Evolutionary conservation across 2,888 invertebrate genomes (phyloP).

Genomic region (Lithodes maja): DNA sequence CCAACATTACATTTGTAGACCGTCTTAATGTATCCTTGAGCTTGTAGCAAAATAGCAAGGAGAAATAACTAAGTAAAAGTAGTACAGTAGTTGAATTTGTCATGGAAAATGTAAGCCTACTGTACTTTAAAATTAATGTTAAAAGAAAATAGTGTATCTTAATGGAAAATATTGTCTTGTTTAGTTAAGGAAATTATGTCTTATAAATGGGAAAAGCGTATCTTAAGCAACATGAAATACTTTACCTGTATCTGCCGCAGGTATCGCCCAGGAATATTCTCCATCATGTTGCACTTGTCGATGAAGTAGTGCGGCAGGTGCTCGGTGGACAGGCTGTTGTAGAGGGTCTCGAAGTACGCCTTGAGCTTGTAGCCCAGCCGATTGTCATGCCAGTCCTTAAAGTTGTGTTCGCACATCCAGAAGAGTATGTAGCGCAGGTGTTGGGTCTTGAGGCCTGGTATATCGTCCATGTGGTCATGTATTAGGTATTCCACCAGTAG

Average conservation of each 20-base stretch:
- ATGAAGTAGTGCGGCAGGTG: constrained; percentile 85
- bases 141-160: too few species aligned
- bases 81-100: too few species aligned
- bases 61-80: too few species aligned
- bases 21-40: too few species aligned
- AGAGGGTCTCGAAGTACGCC: constrained; percentile 80
- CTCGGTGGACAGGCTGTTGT: constrained; percentile 79
- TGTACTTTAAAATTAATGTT: too few species aligned
- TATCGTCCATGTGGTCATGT: constrained; percentile 83
- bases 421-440: constrained; percentile 85
- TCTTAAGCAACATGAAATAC: not conserved
- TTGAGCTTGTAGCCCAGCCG: constrained; percentile 82
- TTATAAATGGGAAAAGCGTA: too few species aligned
- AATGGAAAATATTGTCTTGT: too few species aligned
- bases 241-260: constrained; percentile 52
- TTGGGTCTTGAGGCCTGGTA: constrained; percentile 81
- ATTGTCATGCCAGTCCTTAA: constrained; percentile 84
- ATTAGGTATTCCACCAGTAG: constrained; percentile 82
- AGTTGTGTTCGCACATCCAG: constrained; percentile 85
- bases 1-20: too few species aligned
- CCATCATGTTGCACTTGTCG: constrained; percentile 83
- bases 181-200: too few species aligned
- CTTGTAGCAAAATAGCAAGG: too few species aligned
- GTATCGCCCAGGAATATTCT: constrained; percentile 77
- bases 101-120: too few species aligned